A percentile compares a stretch with the other conserved stretches of the same genome.
Evolutionary conservation across 2,797 vertebrate species (phyloP).

Genomic region (Myoxocephalus aenaeus): DNA sequence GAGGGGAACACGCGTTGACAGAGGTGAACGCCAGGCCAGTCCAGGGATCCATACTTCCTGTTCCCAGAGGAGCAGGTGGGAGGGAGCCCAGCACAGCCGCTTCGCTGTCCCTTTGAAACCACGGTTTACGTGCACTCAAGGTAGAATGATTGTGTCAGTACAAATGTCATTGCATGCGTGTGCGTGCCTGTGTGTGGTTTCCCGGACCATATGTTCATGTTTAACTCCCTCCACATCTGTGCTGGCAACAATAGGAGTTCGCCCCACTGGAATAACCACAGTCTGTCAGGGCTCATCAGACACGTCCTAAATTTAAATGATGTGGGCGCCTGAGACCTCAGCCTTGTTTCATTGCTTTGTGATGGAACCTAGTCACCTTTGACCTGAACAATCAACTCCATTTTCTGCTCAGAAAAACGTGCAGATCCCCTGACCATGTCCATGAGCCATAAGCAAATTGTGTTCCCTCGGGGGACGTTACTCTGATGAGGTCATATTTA

Average conservation of each 20-base stretch:
- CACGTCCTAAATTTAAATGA: constrained; percentile 73
- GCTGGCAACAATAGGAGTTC: constrained; percentile 69
- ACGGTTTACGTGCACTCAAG: constrained; percentile 10
- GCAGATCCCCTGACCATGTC: constrained; percentile 31
- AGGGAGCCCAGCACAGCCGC: constrained; percentile 62
- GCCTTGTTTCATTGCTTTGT: constrained; percentile 42
- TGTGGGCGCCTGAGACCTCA: constrained; percentile 63
- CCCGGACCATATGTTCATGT: constrained; percentile 75
- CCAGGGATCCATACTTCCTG: constrained; percentile 65
- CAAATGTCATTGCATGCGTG: constrained; percentile 24
- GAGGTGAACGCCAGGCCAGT: constrained; percentile 62
- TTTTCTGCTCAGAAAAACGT: constrained; percentile 47
- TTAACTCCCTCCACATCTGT: constrained; percentile 79
- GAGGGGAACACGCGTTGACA: constrained; percentile 57
- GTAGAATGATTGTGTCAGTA: constrained; percentile 20
- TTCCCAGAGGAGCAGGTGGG: constrained; percentile 68
- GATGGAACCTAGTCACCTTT: constrained; percentile 68
- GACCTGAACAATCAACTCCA: constrained; percentile 65
- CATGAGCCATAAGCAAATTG: constrained; percentile 28
- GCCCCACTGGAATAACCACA: constrained; percentile 68
- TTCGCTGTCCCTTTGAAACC: constrained; percentile 64
- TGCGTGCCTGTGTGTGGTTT: constrained; percentile 53
- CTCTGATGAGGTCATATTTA: constrained; percentile 47
- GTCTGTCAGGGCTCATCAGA: constrained; percentile 79
- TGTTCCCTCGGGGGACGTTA: constrained; percentile 39